Conservation (phyloP, 2,113 vertebrate genomes). For the Uropsilus gracilis region DNA sequence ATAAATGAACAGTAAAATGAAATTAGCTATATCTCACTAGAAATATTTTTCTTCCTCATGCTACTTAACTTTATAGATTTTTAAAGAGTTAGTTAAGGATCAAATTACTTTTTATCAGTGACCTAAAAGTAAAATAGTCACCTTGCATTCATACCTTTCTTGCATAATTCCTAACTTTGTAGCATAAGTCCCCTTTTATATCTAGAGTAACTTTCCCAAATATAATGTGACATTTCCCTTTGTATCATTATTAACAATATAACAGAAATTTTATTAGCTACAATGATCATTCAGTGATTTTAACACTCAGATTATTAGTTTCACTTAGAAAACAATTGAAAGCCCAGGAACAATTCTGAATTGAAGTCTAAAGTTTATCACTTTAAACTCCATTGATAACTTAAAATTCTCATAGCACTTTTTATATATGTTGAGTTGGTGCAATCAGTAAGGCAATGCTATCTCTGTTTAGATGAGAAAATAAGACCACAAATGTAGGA, state of each 20-base stretch:
- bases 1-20: slow-evolving; percentile 41
- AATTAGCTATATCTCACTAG: neutral
- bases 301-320: neutral
- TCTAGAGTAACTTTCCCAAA: neutral
- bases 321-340: neutral
- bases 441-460: neutral
- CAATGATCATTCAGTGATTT: neutral
- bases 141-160: neutral
- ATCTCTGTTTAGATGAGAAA: neutral
- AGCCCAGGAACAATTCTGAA: neutral
- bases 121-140: slow-evolving; percentile 32
- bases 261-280: neutral
- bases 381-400: neutral
- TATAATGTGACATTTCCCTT: neutral
- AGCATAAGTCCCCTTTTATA: neutral
- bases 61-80: neutral
- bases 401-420: neutral
- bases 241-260: neutral
- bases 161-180: neutral
- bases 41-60: neutral
- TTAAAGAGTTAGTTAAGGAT: slow-evolving; percentile 14
- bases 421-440: neutral
- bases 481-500: neutral
- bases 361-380: neutral
- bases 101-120: neutral